Conservation (phyloP, 2,888 invertebrate species). For the Epinotia ramella region DNA sequence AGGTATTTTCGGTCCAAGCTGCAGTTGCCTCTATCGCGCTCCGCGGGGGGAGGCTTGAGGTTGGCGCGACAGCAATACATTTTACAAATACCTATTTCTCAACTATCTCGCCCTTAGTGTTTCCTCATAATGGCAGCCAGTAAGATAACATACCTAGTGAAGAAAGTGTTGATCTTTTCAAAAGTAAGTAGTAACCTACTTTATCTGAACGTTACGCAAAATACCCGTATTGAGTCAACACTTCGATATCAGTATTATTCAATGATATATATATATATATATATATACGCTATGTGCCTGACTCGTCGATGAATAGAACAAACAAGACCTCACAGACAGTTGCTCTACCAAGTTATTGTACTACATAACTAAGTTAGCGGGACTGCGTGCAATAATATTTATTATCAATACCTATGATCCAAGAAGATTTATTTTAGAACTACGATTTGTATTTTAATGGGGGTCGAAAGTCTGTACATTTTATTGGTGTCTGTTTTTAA, state of each 20-base stretch:
- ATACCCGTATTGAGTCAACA: not conserved
- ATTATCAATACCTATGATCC: not conserved
- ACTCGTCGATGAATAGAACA: slow-evolving; percentile 35
- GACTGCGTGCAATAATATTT: slow-evolving; percentile 20
- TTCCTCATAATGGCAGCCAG: too few relatives aligned
- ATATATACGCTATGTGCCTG: too few relatives aligned
- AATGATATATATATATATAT: not conserved
- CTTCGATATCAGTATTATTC: slow-evolving; percentile 26
- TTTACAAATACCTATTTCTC: too few relatives aligned
- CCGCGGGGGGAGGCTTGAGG: too few relatives aligned
- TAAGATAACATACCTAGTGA: too few relatives aligned
- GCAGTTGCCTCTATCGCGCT: too few relatives aligned
- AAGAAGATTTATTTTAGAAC: not conserved
- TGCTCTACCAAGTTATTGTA: slow-evolving; percentile 29
- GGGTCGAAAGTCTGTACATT: too few relatives aligned
- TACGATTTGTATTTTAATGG: not conserved
- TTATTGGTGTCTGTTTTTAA: too few relatives aligned
- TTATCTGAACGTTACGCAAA: not conserved
- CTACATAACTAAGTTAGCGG: slow-evolving; percentile 29
- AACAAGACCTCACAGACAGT: slow-evolving; percentile 32
- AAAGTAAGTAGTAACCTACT: not conserved
- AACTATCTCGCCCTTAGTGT: too few relatives aligned
- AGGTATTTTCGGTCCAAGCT: too few relatives aligned
- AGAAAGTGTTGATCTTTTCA: too few relatives aligned
- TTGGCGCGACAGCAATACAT: too few relatives aligned